Evolutionary conservation across 1,140 invertebrate species (phyloP).

Genomic region (Cyclina sinensis): DNA sequence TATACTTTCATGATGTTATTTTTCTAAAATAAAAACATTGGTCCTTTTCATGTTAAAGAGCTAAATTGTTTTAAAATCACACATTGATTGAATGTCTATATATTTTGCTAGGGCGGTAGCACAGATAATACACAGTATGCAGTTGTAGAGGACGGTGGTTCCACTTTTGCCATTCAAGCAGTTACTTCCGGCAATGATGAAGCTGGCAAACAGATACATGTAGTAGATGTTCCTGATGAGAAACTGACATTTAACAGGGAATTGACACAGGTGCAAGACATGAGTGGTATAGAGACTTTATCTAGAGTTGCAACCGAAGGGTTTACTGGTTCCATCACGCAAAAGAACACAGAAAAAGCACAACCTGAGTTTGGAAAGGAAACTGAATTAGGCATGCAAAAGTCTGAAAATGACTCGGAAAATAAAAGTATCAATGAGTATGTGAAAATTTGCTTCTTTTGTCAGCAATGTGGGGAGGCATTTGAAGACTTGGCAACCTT

Average conservation of each 20-base stretch:
- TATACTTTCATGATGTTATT: too few species aligned
- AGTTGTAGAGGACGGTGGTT: neutral
- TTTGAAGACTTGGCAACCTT: neutral
- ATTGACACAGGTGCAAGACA: neutral
- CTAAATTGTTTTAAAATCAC: too few species aligned
- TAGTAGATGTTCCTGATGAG: neutral
- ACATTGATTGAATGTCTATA: too few species aligned
- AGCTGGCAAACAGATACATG: too few species aligned
- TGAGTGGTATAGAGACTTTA: conserved; percentile 25
- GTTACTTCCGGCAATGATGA: neutral
- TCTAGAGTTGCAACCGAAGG: conserved; percentile 7
- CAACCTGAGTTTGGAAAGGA: neutral
- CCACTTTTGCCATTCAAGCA: neutral
- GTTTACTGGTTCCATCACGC: neutral
- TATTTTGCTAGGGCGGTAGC: neutral
- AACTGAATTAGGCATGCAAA: neutral
- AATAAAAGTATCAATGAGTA: neutral
- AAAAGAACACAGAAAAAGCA: neutral
- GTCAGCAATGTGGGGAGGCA: conserved; percentile 16
- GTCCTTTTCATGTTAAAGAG: too few species aligned
- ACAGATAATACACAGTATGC: conserved; percentile 16
- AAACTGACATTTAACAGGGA: neutral
- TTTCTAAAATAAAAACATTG: too few species aligned
- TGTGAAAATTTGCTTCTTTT: conserved; percentile 8
- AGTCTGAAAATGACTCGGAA: neutral